Conservation (phyloP, 2,113 vertebrate genomes). For the Oncorhynchus gorbuscha region DNA sequence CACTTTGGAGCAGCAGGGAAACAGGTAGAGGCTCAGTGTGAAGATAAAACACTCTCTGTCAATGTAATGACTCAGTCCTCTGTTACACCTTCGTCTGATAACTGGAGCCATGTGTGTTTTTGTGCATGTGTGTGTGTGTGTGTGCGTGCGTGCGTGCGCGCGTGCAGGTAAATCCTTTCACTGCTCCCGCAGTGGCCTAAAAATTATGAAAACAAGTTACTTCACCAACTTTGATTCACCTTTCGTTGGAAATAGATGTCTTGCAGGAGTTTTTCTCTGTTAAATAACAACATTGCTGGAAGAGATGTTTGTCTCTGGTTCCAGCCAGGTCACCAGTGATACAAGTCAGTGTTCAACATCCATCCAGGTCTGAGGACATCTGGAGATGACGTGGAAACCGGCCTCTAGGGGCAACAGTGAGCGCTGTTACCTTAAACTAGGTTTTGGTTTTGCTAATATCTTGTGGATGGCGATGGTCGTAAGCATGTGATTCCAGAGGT, state of each 20-base stretch:
- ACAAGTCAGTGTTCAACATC: no score
- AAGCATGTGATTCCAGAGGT: no score
- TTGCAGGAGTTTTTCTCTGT: conserved; percentile 12
- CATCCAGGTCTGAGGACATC: no score
- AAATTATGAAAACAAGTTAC: conserved; percentile 36
- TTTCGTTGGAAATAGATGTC: conserved; percentile 44
- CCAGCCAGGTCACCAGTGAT: no score
- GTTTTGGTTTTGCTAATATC: no score
- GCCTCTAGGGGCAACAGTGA: no score
- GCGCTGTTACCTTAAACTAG: no score
- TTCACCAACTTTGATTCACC: conserved; percentile 36
- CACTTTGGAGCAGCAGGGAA: conserved; percentile 13
- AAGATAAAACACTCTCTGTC: conserved; percentile 66
- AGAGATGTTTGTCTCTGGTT: conserved; percentile 24
- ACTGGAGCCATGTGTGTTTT: not conserved
- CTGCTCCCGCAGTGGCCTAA: conserved; percentile 36
- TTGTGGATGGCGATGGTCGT: no score
- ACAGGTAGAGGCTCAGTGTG: conserved; percentile 39
- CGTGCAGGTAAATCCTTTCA: not conserved
- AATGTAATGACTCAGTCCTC: conserved; percentile 52
- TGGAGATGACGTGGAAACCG: no score
- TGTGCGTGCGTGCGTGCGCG: no score
- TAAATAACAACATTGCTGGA: not conserved
- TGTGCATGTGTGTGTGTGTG: no score
- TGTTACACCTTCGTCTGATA: conserved; percentile 36